Evolutionary conservation across 2,797 vertebrate species (phyloP).

Genomic region (Cynodonichthys magdalenae): DNA sequence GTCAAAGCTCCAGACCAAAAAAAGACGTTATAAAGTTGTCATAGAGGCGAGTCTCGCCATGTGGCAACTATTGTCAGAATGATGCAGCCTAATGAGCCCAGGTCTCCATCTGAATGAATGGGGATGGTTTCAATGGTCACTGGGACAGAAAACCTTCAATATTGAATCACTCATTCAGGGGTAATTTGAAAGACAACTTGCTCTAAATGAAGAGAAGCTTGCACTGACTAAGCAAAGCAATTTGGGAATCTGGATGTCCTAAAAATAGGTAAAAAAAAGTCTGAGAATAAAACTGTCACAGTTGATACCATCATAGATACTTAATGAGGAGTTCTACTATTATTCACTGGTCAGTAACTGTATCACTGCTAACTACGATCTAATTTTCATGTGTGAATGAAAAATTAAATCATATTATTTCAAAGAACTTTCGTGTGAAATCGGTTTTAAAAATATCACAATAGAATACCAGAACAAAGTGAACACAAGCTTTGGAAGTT

Average conservation of each 20-base stretch:
- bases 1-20: slow-evolving; percentile 6
- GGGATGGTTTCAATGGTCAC: neutral
- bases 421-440: too few species aligned
- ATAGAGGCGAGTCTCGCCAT: neutral
- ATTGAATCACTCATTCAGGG: neutral
- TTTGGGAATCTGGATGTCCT: neutral
- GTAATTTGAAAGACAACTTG: neutral
- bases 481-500: too few species aligned
- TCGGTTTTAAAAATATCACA: too few species aligned
- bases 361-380: too few species aligned
- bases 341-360: too few species aligned
- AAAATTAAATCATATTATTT: too few species aligned
- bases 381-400: too few species aligned
- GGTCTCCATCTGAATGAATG: slow-evolving; percentile 1
- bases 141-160: neutral
- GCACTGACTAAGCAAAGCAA: neutral
- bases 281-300: neutral
- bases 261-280: neutral
- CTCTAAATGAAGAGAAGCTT: neutral
- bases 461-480: too few species aligned
- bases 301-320: neutral
- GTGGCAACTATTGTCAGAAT: slow-evolving; percentile 1
- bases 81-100: slow-evolving; percentile 8
- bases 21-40: slow-evolving; percentile 4
- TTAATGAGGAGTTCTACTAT: too few species aligned